Base-by-base conservation (phyloP, 2,888 invertebrate genomes). In the Paralinhomoeus sp. region DNA sequence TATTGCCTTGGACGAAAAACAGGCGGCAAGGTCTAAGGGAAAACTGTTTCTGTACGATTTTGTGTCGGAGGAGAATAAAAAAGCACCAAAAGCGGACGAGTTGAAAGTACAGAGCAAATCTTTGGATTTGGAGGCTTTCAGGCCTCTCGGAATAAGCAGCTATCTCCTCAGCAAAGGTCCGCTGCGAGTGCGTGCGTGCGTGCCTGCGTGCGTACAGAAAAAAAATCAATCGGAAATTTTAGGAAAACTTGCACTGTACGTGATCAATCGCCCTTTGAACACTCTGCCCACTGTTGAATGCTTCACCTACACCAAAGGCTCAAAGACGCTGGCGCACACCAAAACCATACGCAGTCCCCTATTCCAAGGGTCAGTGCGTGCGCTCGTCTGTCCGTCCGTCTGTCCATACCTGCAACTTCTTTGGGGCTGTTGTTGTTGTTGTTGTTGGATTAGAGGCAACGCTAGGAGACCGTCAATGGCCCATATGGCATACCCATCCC, bases 301-400 rank as follows among this genome's bases (percentile, higher is more conserved):
- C 20, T 57, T 57, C 48, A 31, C 47, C 20, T 52, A 49, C 45
- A 41, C 48, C 41, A 47, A 46, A 5, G 51, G 52, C 34, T 50
- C 50, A 37, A 23, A 36, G 7, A 45, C 48, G 9, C 46, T 53
- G 2, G 43, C 46, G 12, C 51, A 57, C 48, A 44, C 51, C 33
- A 53, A 54, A 47, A 49, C 52, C 12, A 47, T 57, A 35, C 47
- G 48, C 33, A 50, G 55, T 44, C 37, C 48, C 12, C 13, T 22
- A 13, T 48, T 54, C 36, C 41, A 45, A 27, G 45, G 49, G 53
- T 52, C 20, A 38, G 44, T 45, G 20, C 20, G n/a, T 24, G 15
- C 27, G n/a, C n/a, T n/a, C n/a, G n/a, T n/a, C n/a, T n/a, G n/a
- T n/a, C n/a, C n/a, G n/a, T n/a, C n/a, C n/a, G n/a, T n/a, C n/a